Evolutionary conservation across 1,140 invertebrate species (phyloP).

Genomic region (Mamestra configurata): DNA sequence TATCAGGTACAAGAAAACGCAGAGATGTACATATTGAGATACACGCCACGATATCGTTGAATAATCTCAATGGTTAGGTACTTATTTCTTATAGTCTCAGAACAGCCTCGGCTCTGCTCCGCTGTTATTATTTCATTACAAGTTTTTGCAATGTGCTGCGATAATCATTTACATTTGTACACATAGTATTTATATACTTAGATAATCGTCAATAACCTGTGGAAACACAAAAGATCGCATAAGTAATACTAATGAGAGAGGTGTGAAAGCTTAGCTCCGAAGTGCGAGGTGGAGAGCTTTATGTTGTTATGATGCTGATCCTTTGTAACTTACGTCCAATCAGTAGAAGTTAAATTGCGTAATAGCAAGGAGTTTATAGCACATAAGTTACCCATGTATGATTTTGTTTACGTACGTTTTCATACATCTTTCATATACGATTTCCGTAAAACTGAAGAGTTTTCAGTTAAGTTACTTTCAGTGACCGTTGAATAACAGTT

Average conservation of each 20-base stretch:
- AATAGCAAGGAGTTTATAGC: too few relatives aligned
- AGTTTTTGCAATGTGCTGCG: constrained; percentile 23
- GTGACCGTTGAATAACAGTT: too few relatives aligned
- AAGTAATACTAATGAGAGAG: constrained; percentile 2
- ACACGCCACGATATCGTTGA: constrained; percentile 18
- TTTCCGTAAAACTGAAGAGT: too few relatives aligned
- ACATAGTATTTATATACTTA: constrained; percentile 30
- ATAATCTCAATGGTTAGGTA: constrained; percentile 36
- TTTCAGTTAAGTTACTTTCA: too few relatives aligned
- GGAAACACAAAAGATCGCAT: not conserved
- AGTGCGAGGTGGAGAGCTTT: not conserved
- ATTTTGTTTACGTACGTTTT: too few relatives aligned
- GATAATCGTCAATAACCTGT: not conserved
- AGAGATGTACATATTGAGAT: not conserved
- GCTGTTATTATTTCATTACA: constrained; percentile 43
- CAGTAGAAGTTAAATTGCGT: too few relatives aligned
- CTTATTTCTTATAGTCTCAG: constrained; percentile 37
- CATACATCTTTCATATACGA: too few relatives aligned
- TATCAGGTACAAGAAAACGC: not conserved
- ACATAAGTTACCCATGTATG: too few relatives aligned
- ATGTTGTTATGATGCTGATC: not conserved
- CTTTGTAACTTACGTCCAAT: not conserved
- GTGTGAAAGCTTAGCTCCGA: not conserved
- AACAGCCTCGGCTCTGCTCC: constrained; percentile 19
- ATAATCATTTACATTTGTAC: constrained; percentile 2